Evolutionary conservation across 2,888 invertebrate genomes (phyloP).

Genomic region (Schizaphis graminum): DNA sequence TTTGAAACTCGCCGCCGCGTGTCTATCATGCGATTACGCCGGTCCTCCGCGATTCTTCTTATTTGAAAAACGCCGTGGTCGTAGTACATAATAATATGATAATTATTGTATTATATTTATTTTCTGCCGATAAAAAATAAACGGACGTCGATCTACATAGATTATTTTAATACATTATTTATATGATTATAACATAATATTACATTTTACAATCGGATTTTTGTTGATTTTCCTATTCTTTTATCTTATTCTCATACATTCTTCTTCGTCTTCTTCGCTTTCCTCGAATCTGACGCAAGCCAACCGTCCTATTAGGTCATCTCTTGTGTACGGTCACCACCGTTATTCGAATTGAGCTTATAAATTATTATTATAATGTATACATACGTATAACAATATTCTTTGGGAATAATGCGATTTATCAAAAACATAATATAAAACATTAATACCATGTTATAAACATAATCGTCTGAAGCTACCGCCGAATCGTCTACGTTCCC

Average conservation of each 20-base stretch:
- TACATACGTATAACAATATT: background rate
- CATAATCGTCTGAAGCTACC: background rate
- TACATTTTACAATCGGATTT: background rate
- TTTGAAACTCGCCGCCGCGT: background rate
- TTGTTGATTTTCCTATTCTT: background rate
- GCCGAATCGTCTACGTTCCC: background rate
- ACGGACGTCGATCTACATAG: background rate
- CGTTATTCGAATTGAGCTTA: background rate
- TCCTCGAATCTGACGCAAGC: slow-evolving; percentile 15
- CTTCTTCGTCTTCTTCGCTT: background rate
- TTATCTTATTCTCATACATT: background rate
- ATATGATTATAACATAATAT: background rate
- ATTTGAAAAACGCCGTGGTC: background rate
- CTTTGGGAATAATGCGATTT: background rate
- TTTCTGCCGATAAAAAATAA: background rate
- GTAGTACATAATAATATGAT: background rate
- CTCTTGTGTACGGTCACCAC: background rate
- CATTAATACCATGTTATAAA: background rate
- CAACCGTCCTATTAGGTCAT: background rate
- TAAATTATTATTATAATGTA: background rate
- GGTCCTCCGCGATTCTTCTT: background rate
- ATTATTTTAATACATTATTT: background rate
- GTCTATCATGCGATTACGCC: background rate
- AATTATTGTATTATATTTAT: background rate
- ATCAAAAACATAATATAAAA: background rate